phyloP scores from a whole-genome alignment of 2,113 vertebrate species.

The Ornithorhynchus anatinus region DNA sequence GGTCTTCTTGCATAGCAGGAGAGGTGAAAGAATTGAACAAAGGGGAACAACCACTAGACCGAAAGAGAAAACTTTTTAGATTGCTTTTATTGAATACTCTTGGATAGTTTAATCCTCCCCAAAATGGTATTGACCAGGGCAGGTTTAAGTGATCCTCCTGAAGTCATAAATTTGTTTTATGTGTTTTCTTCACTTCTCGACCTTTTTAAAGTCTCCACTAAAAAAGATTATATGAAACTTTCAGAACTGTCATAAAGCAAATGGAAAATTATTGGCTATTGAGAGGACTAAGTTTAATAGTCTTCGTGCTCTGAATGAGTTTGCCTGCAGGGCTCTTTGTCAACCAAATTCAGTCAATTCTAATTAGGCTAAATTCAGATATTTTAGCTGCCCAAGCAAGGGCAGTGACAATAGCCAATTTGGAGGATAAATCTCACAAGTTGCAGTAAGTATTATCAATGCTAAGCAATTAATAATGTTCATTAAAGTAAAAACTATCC shows the following conservation, averaged over 20 bases:
- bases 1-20: too few relatives aligned
- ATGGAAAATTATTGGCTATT: slow-evolving; percentile 6
- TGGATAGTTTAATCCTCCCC: not conserved
- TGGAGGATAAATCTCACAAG: slow-evolving; percentile 18
- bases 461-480: slow-evolving; percentile 26
- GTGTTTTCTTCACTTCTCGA: not conserved
- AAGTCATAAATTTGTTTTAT: not conserved
- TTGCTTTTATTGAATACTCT: not conserved
- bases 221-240: not conserved
- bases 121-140: not conserved
- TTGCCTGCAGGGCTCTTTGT: not conserved
- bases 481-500: not conserved
- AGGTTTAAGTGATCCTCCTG: not conserved
- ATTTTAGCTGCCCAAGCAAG: slow-evolving; percentile 8
- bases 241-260: slow-evolving; percentile 7
- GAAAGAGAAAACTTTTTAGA: not conserved
- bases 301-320: not conserved
- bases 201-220: not conserved
- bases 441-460: slow-evolving; percentile 21
- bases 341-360: slow-evolving; percentile 3
- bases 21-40: too few relatives aligned
- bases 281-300: slow-evolving; percentile 4
- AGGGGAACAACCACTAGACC: not conserved
- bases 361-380: slow-evolving; percentile 10
- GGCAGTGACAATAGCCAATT: slow-evolving; percentile 14